Percentiles rank a stretch among this genome's conserved stretches.
phyloP scores from a whole-genome alignment of 1,140 invertebrate species.

The Trichoplusia ni region DNA sequence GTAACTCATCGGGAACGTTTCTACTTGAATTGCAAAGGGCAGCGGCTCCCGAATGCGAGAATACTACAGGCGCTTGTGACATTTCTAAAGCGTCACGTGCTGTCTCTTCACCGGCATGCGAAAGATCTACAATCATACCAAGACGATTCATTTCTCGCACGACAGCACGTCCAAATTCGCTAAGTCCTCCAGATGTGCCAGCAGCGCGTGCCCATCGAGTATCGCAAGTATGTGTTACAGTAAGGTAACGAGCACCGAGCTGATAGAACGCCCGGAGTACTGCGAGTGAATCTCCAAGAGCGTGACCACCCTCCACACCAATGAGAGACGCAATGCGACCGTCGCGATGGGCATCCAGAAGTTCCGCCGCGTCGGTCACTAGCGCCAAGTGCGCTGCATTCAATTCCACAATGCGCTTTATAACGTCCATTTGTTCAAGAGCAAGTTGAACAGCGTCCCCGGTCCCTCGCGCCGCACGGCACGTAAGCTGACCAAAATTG shows the following conservation, averaged over 20 bases:
- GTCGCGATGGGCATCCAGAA: constrained; percentile 88
- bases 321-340: constrained; percentile 91
- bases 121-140: constrained; percentile 97
- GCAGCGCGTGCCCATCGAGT: constrained; percentile 87
- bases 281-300: constrained; percentile 91
- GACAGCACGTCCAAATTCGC: constrained; percentile 88
- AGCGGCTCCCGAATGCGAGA: constrained; percentile 94
- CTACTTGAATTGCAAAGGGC: constrained; percentile 92
- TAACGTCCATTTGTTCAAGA: constrained; percentile 94
- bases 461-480: constrained; percentile 89
- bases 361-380: constrained; percentile 87
- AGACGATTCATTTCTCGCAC: constrained; percentile 93
- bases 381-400: constrained; percentile 87
- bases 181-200: constrained; percentile 81
- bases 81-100: constrained; percentile 92
- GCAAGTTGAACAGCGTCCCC: constrained; percentile 93
- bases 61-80: constrained; percentile 94
- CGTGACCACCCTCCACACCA: constrained; percentile 93
- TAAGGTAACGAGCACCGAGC: constrained; percentile 90
- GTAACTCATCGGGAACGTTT: constrained; percentile 94
- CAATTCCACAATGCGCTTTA: constrained; percentile 91
- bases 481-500: constrained; percentile 94
- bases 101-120: constrained; percentile 93
- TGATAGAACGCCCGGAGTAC: constrained; percentile 92
- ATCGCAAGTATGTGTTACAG: constrained; percentile 90